A percentile compares a stretch with the other conserved stretches of the same genome.
These are phyloP conservation scores for Pteropus rufus DNA, from an alignment of 2,797 vertebrate species.

Conservation along the genomic window DNA sequence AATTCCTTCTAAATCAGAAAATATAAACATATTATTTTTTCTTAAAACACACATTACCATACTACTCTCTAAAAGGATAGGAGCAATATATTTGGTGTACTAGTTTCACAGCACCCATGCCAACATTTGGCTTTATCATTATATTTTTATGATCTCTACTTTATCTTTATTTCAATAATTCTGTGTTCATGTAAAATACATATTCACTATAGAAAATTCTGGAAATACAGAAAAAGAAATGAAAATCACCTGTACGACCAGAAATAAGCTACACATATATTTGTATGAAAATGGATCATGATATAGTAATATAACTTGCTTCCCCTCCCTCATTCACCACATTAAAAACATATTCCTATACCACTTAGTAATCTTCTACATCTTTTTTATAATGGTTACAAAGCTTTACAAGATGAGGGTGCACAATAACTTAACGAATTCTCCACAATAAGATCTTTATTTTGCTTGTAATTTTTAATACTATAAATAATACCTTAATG, in stretches of 20 bases:
- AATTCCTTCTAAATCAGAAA: background rate
- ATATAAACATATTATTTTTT: background rate
- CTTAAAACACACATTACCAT: background rate
- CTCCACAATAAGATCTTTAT: background rate
- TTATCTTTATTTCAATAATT: background rate
- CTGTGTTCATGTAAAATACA: background rate
- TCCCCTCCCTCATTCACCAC: background rate
- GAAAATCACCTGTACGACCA: background rate
- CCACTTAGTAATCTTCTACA: background rate
- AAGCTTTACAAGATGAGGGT: background rate
- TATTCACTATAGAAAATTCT: background rate
- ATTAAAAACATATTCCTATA: background rate
- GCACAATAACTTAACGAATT: background rate
- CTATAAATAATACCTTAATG: background rate
- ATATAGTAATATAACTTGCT: background rate
- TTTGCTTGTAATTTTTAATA: background rate
- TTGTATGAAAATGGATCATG: background rate
- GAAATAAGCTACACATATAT: background rate
- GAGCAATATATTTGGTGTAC: background rate
- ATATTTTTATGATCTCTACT: background rate
- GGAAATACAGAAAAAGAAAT: conserved; percentile 8
- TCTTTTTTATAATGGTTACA: background rate
- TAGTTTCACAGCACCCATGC: background rate
- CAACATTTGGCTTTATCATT: background rate
- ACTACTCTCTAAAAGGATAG: background rate